Conservation (phyloP, 2,888 invertebrate genomes). For the Acanthococcus lagerstroemiae region DNA sequence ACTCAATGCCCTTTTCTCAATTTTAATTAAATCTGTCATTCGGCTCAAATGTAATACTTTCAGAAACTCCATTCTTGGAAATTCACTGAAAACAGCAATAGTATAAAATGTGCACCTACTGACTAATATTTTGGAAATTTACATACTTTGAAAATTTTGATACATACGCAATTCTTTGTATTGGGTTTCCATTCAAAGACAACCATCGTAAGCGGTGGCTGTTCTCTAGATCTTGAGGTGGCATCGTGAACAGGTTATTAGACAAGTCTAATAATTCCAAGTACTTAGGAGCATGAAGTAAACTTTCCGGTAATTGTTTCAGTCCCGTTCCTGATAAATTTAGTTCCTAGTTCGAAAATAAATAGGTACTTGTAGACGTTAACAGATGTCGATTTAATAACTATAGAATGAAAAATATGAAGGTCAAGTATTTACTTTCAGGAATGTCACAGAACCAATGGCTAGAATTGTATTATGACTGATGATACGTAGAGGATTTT, state of each 20-base stretch:
- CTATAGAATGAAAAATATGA: conserved; percentile 17
- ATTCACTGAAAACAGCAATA: conserved; percentile 29
- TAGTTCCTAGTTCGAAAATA: conserved; percentile 47
- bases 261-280: conserved; percentile 57
- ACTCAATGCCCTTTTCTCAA: conserved; percentile 50
- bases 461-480: conserved; percentile 55
- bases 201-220: conserved; percentile 52
- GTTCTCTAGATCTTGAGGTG: conserved; percentile 53
- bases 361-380: no score
- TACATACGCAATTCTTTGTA: conserved; percentile 48
- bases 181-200: conserved; percentile 60
- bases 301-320: conserved; percentile 50
- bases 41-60: conserved; percentile 57
- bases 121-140: neutral
- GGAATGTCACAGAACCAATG: conserved; percentile 48
- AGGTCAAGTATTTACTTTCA: conserved; percentile 25
- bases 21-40: conserved; percentile 50
- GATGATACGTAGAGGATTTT: conserved; percentile 62
- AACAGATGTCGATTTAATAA: no score
- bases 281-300: conserved; percentile 57
- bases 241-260: conserved; percentile 51
- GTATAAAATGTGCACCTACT: neutral
- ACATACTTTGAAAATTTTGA: neutral
- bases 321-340: conserved; percentile 60
- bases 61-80: conserved; percentile 53